Percentiles rank a stretch among this genome's conserved stretches.
Conservation (phyloP, 2,113 vertebrate genomes). For the Zootoca vivipara region DNA sequence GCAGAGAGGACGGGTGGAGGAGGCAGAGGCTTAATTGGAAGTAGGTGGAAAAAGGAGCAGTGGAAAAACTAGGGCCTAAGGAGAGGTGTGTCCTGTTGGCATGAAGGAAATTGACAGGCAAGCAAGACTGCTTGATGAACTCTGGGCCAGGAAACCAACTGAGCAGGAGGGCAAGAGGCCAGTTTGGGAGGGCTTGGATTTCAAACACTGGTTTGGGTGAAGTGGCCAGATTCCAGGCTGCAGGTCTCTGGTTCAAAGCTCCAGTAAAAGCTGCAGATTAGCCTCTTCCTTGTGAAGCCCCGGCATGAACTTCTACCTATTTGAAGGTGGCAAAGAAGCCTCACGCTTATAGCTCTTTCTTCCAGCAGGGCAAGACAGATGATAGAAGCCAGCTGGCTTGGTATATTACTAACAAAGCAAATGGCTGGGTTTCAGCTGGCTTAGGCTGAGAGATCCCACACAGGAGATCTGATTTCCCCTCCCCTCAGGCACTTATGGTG, state of each 20-base stretch:
- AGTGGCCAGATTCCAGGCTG: background rate
- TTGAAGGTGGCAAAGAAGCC: background rate
- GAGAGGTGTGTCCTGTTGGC: background rate
- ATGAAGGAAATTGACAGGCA: background rate
- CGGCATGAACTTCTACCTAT: background rate
- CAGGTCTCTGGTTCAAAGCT: background rate
- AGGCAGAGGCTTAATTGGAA: background rate
- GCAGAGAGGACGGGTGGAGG: background rate
- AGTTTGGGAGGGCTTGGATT: background rate
- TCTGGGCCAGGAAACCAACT: background rate
- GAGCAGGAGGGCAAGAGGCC: background rate
- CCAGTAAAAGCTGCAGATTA: fast-evolving
- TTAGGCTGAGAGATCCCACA: slow-evolving; percentile 44
- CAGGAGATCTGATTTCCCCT: slow-evolving; percentile 57
- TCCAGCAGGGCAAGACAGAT: slow-evolving; percentile 16
- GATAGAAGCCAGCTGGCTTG: slow-evolving; percentile 44
- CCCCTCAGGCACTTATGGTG: slow-evolving; percentile 37
- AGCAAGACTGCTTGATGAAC: background rate
- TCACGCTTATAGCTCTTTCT: background rate
- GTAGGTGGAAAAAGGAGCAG: background rate
- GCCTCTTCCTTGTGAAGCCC: background rate
- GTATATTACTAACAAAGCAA: slow-evolving; percentile 66
- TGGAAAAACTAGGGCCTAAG: background rate
- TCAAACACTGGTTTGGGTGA: background rate
- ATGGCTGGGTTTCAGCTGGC: slow-evolving; percentile 65